Percentiles rank a stretch among this genome's conserved stretches.
These are phyloP conservation scores for Zoanthus sociatus DNA, from an alignment of 92 coral and sea anemone genomes.

Conservation along the genomic window DNA sequence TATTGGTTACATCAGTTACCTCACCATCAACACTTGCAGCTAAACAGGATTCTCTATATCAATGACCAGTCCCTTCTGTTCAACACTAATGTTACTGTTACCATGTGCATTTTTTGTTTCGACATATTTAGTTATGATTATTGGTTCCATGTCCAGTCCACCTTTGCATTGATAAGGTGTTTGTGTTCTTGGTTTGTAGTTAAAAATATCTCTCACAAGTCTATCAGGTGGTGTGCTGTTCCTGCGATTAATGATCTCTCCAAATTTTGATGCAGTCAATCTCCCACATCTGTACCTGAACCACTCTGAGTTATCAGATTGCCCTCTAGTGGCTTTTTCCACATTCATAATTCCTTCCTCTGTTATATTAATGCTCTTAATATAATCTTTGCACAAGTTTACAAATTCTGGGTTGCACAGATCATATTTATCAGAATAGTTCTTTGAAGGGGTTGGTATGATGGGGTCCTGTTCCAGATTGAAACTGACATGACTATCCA, in stretches of 20 bases:
- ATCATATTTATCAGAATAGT: constrained; percentile 55
- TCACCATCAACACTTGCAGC: constrained; percentile 54
- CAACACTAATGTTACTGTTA: constrained; percentile 37
- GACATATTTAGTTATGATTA: not conserved
- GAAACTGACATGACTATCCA: constrained; percentile 24
- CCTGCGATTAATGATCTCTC: constrained; percentile 61
- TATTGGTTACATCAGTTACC: constrained; percentile 47
- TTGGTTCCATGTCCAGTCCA: not conserved
- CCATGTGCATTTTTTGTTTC: not conserved
- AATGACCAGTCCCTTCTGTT: constrained; percentile 55
- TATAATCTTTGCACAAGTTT: constrained; percentile 36
- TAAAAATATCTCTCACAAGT: constrained; percentile 55
- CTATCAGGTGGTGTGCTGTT: constrained; percentile 62
- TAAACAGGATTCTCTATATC: constrained; percentile 51
- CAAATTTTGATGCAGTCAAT: constrained; percentile 74
- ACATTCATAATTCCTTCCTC: constrained; percentile 23
- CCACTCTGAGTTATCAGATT: constrained; percentile 52
- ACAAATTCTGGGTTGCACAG: constrained; percentile 15
- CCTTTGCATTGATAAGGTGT: not conserved
- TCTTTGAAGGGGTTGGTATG: not conserved
- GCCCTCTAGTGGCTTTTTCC: constrained; percentile 56
- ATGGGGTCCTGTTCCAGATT: constrained; percentile 2
- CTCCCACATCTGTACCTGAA: constrained; percentile 56
- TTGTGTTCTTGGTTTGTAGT: constrained; percentile 29
- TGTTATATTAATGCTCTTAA: constrained; percentile 7